Base-by-base conservation (phyloP, 2,888 invertebrate species). In the Ormyrus nitidulus region DNA sequence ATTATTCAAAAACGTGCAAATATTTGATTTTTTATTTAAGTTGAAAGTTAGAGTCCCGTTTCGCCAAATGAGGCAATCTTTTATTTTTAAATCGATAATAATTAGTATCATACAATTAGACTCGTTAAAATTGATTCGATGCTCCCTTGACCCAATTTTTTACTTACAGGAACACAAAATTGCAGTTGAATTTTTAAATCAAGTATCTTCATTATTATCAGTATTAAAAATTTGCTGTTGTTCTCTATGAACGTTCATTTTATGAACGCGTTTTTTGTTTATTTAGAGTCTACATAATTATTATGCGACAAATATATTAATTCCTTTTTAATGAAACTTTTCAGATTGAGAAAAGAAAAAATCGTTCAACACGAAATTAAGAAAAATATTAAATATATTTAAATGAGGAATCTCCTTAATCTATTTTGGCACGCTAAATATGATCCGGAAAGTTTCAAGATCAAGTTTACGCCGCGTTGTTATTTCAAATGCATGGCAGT, bases 361-460 rank as follows among this genome's bases (percentile, higher is more conserved):
- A 19, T 19, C 19, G 19, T 19, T 19, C 19, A 19, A 19, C 2
- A 19, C 19, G 19, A 56, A 7, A 5, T 58, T 11, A 11, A 58
- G 9, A n/a, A n/a, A n/a, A n/a, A 58, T 58, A 58, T 58, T 58
- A 58, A n/a, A 58, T 58, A n/a, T 58, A 58, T n/a, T n/a, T 58
- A 11, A 62, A 10, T n/a, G 44, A 19, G 19, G 19, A 19, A 19
- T 19, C 19, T 19, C 1, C 19, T 19, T 19, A 58, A 77, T 71
- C 77, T 70, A 77, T 70, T 77, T 77, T 71, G 56, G 77, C 64
- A 51, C 34, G n/a, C 49, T 64, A 64, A 58, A 71, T 77, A 65
- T 71, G 64, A 71, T 34, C 49, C 13, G 13, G 72, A 13, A 48
- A 72, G 72, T 78, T 78, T 78, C 66, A 72, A 78, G 72, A 78